Conservation (phyloP, 2,113 vertebrate species). For the Dipodomys stephensi region DNA sequence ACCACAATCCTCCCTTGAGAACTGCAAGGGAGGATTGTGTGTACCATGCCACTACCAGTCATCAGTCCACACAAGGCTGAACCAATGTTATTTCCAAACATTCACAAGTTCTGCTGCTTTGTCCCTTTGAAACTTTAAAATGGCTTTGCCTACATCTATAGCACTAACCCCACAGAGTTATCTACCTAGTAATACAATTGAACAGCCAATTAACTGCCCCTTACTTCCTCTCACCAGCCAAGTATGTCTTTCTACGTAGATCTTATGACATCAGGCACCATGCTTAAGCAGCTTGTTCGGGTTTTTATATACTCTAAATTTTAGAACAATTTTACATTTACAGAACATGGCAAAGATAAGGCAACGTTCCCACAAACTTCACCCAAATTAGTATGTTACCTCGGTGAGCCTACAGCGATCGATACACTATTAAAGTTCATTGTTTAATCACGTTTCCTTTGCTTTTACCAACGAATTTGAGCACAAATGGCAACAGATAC, state of each 20-base stretch:
- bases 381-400: background rate
- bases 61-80: background rate
- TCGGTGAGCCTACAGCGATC: background rate
- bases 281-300: background rate
- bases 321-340: background rate
- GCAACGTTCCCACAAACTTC: background rate
- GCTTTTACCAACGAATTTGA: constrained; percentile 13
- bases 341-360: background rate
- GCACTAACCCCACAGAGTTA: background rate
- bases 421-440: background rate
- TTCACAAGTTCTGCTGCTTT: background rate
- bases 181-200: background rate
- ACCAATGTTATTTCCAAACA: background rate
- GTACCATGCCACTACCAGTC: background rate
- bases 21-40: no score
- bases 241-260: background rate
- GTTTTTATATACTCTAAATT: background rate
- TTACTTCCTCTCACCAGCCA: background rate
- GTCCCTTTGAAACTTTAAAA: background rate
- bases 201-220: background rate
- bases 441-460: background rate
- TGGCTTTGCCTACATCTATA: background rate
- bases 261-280: background rate
- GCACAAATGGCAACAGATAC: background rate
- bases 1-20: background rate